Base-by-base conservation (phyloP, 1,140 invertebrate genomes). In the Drosophila murphyi region DNA sequence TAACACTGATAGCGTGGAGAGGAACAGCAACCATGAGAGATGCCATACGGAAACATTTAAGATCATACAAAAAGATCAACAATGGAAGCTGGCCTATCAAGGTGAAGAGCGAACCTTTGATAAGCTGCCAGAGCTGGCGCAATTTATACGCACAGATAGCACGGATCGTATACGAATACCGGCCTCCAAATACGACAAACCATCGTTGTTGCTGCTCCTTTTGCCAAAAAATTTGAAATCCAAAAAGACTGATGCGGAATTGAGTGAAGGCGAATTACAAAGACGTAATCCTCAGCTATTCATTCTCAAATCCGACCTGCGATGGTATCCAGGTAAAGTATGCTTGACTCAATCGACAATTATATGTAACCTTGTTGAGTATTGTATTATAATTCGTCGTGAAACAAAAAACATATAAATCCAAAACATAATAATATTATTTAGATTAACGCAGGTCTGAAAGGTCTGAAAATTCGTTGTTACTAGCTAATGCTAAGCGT, bases 111-210 rank as follows among this genome's bases (percentile, higher is more conserved):
- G 79, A 29, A 52, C 54, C 0, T 79, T 91, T 28, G 80, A 78
- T 37, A 72, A 81, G 12, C 60, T 91, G 6, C 71, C 62, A 0
- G 85, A 91, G 32, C 20, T 92, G 62, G 91, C 87, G 28, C 68
- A 79, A 45, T 91, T 64, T 35, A 92, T 92, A 50, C 55, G 56
- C 5, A 75, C 91, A 1, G 82, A 91, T 50, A 70, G 70, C 4
- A 41, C 48, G 4, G 61, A 76, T 10, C 80, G 82, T n/a, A 70
- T 76, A n/a, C 72, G 96, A 80, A 94, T 98, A 85, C 96, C 96
- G 45, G 95, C 97, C 10, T 97, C 97, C 2, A 96, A 97, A 94
- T 97, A 97, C 93, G 97, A 97, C 92, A 95, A 95, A 91, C 96
- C 96, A 3, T 95, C 95, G 39, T 86, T 91, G 6, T 64, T 97